A percentile compares a stretch with the other conserved stretches of the same genome.
phyloP scores from a whole-genome alignment of 2,888 invertebrate genomes.

The Scelioninae gen. 1 region DNA sequence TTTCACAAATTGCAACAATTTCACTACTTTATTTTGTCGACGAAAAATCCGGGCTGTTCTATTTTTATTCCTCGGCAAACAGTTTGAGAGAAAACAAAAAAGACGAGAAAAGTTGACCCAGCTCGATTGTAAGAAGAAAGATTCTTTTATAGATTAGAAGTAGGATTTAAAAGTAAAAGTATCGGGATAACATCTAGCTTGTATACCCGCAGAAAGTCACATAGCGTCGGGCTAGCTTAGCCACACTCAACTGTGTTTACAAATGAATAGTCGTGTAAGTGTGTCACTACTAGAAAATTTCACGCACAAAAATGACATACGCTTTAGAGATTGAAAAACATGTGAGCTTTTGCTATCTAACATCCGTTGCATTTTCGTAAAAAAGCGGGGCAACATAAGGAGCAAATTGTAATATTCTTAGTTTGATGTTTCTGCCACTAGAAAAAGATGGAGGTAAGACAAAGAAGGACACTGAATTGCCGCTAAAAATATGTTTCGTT shows the following conservation, averaged over 20 bases:
- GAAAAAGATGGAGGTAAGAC: too few relatives aligned
- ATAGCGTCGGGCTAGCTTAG: conserved; percentile 50
- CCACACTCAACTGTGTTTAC: conserved; percentile 59
- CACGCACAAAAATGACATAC: conserved; percentile 68
- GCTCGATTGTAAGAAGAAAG: conserved; percentile 61
- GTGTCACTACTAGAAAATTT: conserved; percentile 65
- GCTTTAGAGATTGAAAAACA: conserved; percentile 43
- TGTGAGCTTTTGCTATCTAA: conserved; percentile 55
- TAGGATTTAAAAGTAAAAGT: conserved; percentile 69
- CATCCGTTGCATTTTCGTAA: conserved; percentile 30
- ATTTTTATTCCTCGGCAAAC: conserved; percentile 55
- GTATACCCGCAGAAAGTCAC: conserved; percentile 56
- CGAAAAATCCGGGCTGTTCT: conserved; percentile 37
- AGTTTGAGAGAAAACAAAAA: conserved; percentile 64
- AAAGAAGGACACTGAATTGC: too few relatives aligned
- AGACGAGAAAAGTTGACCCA: conserved; percentile 58
- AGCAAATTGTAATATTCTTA: conserved; percentile 48
- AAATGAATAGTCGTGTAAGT: conserved; percentile 68
- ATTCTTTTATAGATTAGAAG: conserved; percentile 69
- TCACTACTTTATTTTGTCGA: conserved; percentile 21
- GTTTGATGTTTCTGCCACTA: too few relatives aligned
- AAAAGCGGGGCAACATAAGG: conserved; percentile 39
- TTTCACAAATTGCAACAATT: conserved; percentile 42
- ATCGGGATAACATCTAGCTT: conserved; percentile 69
- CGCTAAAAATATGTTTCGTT: too few relatives aligned